Evolutionary conservation across 2,113 vertebrate species (phyloP), one percentile per base, ranked within the genome.

Genomic region (Microtus oregoni): DNA sequence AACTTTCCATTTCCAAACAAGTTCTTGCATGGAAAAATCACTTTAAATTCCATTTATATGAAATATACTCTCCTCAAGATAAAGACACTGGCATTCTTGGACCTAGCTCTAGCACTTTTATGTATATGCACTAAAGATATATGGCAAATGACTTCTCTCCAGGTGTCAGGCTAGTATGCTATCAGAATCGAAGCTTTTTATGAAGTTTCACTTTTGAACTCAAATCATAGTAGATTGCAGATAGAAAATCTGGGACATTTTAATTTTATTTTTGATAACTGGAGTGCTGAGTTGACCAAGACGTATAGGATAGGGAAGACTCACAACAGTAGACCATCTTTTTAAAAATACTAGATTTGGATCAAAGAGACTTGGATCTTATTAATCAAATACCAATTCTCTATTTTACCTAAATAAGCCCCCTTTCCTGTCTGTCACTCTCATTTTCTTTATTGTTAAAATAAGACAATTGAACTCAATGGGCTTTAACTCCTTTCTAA

Each of bases 361-460:
- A 89, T 17, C 19, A 85, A 90, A 95, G 19, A 83, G 2, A 75
- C 24, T 73, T 94, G 20, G n/a, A 73, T 77, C 93, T 26, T 67
- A 44, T 52, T 86, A 73, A 41, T 94, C 24, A 92, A 93, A 91
- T 67, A 68, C 15, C n/a, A 50, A 63, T 30, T 41, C 24, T 90
- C 67, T 87, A 1, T 92, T 30, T 72, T 85, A 12, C 14, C 63
- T 1, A 44, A 41, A n/a, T 81, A 88, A 76, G 1, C 13, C 6
- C 6, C 9, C 58, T 58, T 94, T 93, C 22, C 30, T 13, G 79
- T 91, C 67, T 89, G 13, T 44, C 13, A 1, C 9, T 75, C 94
- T 87, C 22, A 89, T 89, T 95, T 92, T 35, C 3, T 0, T 96
- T 63, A 86, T 94, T 92, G 52, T 47, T 95, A 94, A 97, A 19